Evolutionary conservation across 2,113 vertebrate species (phyloP).

Genomic region (Dryoscopus gambensis): DNA sequence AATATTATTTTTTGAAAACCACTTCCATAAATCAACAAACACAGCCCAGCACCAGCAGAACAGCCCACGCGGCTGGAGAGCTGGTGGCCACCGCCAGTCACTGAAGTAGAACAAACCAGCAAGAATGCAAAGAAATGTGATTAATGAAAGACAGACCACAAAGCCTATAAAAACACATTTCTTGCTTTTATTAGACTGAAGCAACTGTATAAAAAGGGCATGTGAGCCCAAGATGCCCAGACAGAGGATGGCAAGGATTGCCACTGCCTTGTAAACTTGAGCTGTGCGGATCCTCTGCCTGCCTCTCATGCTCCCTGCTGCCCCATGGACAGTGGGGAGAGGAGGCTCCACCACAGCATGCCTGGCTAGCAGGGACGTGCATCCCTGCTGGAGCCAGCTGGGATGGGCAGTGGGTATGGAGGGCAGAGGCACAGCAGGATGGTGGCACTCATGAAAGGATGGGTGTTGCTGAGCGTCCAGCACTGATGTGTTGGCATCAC

Average conservation of each 20-base stretch:
- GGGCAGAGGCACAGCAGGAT: not conserved
- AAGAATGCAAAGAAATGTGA: not conserved
- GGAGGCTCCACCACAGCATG: not conserved
- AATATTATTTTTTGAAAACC: constrained; percentile 58
- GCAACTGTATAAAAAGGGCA: not conserved
- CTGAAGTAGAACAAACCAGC: constrained; percentile 23
- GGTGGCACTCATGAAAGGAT: not conserved
- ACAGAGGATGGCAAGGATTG: not conserved
- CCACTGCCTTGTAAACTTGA: not conserved
- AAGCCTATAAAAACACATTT: constrained; percentile 36
- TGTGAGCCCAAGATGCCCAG: fast-evolving
- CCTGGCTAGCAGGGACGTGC: not conserved
- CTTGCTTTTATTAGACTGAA: constrained; percentile 38
- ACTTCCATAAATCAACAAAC: constrained; percentile 58
- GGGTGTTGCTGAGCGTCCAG: not conserved
- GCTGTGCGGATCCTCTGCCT: fast-evolving
- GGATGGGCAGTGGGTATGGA: not conserved
- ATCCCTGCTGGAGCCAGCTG: not conserved
- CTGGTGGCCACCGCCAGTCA: not conserved
- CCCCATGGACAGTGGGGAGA: not conserved
- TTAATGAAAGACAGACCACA: constrained; percentile 52
- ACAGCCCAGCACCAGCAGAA: not conserved
- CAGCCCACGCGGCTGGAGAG: not conserved
- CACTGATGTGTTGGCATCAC: not conserved
- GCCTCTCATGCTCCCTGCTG: not conserved